A percentile compares a stretch with the other conserved stretches of the same genome.
Evolutionary conservation across 2,888 invertebrate genomes (phyloP).

Genomic region (Mimas tiliae): DNA sequence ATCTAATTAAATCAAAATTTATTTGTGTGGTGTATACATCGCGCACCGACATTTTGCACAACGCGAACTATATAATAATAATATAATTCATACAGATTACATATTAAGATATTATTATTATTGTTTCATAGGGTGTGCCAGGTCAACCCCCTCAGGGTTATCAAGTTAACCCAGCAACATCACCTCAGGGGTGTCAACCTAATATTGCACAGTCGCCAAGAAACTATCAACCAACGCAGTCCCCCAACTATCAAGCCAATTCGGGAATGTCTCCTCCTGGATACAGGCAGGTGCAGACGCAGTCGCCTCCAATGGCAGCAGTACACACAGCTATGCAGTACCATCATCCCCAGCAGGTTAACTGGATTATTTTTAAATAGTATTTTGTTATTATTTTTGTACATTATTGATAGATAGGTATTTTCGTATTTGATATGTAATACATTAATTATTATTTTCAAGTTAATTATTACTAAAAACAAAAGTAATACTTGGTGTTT

Average conservation of each 20-base stretch:
- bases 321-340: constrained; percentile 80
- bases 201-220: constrained; percentile 73
- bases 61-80: too few relatives aligned
- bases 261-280: constrained; percentile 84
- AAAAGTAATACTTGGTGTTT: too few relatives aligned
- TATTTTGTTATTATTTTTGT: not conserved
- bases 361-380: not conserved
- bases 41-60: too few relatives aligned
- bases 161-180: constrained; percentile 82
- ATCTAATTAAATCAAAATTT: too few relatives aligned
- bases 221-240: constrained; percentile 83
- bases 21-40: too few relatives aligned
- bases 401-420: too few relatives aligned
- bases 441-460: too few relatives aligned
- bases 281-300: constrained; percentile 77
- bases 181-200: constrained; percentile 78
- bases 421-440: too few relatives aligned
- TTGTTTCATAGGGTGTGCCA: constrained; percentile 61
- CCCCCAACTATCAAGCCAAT: constrained; percentile 74
- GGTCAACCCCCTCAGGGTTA: constrained; percentile 81
- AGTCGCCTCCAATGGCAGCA: constrained; percentile 78
- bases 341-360: constrained; percentile 78
- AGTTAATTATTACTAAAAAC: too few relatives aligned
- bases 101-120: not conserved
- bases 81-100: not conserved